A percentile compares a stretch with the other conserved stretches of the same genome.
phyloP scores from a whole-genome alignment of 2,113 vertebrate genomes.

The Malaclemys terrapin region DNA sequence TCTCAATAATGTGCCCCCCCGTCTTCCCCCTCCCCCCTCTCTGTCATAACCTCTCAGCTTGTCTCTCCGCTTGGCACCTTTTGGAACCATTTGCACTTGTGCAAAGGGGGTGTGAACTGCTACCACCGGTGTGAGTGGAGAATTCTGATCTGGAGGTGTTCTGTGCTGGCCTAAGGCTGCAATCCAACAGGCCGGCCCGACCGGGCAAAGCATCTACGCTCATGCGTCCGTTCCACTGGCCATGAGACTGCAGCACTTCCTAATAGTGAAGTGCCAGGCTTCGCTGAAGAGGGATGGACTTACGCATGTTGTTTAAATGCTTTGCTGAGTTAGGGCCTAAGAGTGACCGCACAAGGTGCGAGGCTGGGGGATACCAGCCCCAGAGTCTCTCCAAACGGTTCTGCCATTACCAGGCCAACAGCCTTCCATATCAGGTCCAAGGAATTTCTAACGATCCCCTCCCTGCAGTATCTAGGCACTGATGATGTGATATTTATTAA shows the following conservation, averaged over 20 bases:
- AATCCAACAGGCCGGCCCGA: neutral
- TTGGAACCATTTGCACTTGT: neutral
- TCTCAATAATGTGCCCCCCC: neutral
- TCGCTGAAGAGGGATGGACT: neutral
- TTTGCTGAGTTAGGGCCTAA: neutral
- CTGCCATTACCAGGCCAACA: neutral
- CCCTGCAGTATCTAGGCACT: neutral
- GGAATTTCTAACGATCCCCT: neutral
- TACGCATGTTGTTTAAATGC: neutral
- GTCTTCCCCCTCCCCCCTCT: neutral
- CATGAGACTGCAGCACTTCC: neutral
- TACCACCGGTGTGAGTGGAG: neutral
- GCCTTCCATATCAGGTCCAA: neutral
- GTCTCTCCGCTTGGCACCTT: neutral
- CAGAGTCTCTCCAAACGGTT: neutral
- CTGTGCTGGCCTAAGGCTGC: neutral
- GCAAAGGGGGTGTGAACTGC: neutral
- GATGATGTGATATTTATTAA: neutral
- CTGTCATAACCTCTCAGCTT: neutral
- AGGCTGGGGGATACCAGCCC: neutral
- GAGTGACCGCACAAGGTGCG: neutral
- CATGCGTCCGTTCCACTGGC: neutral
- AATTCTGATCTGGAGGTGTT: neutral
- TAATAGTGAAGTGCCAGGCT: neutral
- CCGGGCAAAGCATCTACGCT: neutral